Conservation (phyloP, 2,888 invertebrate species). For the Spodoptera exigua region DNA sequence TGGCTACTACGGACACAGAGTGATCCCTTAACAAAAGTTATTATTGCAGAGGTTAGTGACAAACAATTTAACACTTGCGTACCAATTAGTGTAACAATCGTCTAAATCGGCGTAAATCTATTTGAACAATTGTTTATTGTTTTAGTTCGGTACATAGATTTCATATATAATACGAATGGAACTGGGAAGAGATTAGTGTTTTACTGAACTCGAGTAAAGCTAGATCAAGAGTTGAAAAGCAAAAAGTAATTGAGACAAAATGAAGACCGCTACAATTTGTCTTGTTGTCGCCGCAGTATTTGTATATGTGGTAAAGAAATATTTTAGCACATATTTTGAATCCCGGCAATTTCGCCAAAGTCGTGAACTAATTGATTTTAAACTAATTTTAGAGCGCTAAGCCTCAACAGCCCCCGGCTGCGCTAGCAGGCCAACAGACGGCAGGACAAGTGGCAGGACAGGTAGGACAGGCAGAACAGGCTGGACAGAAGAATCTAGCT, state of each 20-base stretch:
- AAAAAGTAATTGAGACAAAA: constrained; percentile 20
- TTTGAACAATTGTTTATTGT: constrained; percentile 21
- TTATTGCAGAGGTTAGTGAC: constrained; percentile 9
- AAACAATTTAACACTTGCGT: constrained; percentile 23
- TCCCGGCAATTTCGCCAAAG: background rate
- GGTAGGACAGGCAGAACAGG: too few species aligned
- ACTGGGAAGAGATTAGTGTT: constrained; percentile 21
- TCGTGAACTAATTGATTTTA: background rate
- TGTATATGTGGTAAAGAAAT: constrained; percentile 47
- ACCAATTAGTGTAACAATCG: constrained; percentile 32
- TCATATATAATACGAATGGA: constrained; percentile 43
- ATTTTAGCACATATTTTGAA: background rate
- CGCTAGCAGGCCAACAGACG: background rate
- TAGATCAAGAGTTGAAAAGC: background rate
- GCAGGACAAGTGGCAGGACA: too few species aligned
- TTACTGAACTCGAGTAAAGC: constrained; percentile 6
- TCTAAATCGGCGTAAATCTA: constrained; percentile 32
- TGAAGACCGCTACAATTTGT: constrained; percentile 42
- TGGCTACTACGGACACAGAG: constrained; percentile 21
- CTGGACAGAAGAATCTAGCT: too few species aligned
- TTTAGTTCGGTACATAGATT: constrained; percentile 3
- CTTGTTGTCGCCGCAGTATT: constrained; percentile 35
- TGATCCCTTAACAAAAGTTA: constrained; percentile 35
- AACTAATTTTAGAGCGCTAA: constrained; percentile 26
- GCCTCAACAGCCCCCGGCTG: constrained; percentile 6